Percentiles rank a stretch among this genome's conserved stretches.
Conservation (phyloP, 2,797 vertebrate genomes). For the Diplodus sargus region DNA sequence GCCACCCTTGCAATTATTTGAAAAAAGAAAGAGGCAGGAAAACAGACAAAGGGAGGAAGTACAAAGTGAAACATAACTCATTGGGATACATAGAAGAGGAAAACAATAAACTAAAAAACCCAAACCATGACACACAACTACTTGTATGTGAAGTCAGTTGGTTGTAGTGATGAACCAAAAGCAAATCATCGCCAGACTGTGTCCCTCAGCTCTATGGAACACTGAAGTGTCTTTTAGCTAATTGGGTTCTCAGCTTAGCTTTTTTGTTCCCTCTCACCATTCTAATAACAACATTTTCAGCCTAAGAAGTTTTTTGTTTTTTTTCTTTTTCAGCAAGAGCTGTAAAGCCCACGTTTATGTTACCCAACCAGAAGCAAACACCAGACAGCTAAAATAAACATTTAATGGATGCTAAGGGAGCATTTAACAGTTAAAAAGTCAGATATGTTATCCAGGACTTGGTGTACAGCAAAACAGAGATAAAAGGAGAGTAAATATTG, state of each 20-base stretch:
- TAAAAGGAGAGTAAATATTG: neutral
- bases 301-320: neutral
- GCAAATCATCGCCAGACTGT: neutral
- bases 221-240: neutral
- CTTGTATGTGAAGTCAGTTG: neutral
- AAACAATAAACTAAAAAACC: no score
- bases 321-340: neutral
- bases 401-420: neutral
- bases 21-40: no score
- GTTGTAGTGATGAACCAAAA: neutral
- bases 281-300: neutral
- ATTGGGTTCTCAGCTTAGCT: neutral
- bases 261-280: no score
- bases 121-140: no score
- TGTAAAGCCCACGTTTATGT: neutral
- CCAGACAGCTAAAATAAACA: neutral
- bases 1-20: no score
- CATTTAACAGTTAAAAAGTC: neutral
- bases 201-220: neutral
- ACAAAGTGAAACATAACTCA: no score
- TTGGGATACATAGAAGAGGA: no score
- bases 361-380: neutral
- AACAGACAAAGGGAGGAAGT: no score
- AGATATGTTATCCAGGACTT: neutral
- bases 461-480: neutral